Evolutionary conservation across 2,888 invertebrate species (phyloP).

Genomic region (Cheilosia pagana): DNA sequence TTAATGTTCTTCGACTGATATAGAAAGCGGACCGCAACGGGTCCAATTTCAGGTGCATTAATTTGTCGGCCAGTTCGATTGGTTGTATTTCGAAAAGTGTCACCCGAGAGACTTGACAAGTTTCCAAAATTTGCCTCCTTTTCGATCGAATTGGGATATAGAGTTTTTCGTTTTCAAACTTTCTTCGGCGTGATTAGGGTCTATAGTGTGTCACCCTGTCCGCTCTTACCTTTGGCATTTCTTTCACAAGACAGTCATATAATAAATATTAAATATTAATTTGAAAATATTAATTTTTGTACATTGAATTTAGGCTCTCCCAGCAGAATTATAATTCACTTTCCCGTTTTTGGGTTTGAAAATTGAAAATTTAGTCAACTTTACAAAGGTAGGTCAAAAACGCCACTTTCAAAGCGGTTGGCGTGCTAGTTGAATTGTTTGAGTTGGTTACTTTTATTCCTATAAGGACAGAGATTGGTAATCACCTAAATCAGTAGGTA

Average conservation of each 20-base stretch:
- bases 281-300: not conserved
- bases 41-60: conserved; percentile 57
- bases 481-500: not conserved
- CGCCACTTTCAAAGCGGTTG: not conserved
- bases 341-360: conserved; percentile 42
- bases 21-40: conserved; percentile 43
- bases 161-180: not conserved
- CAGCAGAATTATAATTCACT: conserved; percentile 53
- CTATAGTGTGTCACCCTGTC: too few species aligned
- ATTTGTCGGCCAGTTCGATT: conserved; percentile 58
- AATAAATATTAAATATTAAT: not conserved
- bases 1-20: conserved; percentile 50
- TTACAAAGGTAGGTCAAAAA: conserved; percentile 22
- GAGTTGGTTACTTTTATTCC: not conserved
- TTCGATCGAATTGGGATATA: conserved; percentile 1
- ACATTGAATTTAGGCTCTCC: conserved; percentile 51
- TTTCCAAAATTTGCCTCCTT: conserved; percentile 14
- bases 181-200: conserved; percentile 15
- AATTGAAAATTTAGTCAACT: conserved; percentile 35
- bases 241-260: not conserved
- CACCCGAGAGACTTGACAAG: conserved; percentile 23
- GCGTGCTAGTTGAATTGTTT: conserved; percentile 12
- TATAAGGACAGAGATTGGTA: not conserved
- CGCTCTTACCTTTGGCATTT: not conserved
- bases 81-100: conserved; percentile 31